Evolutionary conservation across 2,797 vertebrate genomes (phyloP).

Genomic region (Anableps anableps): DNA sequence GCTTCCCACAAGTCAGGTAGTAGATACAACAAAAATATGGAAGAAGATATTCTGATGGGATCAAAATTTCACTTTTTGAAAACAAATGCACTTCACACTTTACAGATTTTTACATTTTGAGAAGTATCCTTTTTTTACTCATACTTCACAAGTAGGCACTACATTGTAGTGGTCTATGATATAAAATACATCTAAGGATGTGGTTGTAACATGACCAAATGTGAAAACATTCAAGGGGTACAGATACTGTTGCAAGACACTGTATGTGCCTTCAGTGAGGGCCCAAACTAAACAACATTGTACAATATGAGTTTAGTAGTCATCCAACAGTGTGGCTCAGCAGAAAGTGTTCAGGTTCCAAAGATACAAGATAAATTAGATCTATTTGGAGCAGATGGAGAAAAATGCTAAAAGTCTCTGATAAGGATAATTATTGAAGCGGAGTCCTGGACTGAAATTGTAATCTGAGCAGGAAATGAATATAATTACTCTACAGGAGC

Average conservation of each 20-base stretch:
- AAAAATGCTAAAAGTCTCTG: slow-evolving; percentile 10
- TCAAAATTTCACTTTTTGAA: background rate
- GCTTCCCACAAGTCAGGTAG: background rate
- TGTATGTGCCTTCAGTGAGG: background rate
- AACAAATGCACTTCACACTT: background rate
- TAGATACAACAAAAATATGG: background rate
- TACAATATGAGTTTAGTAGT: background rate
- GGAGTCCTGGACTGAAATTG: slow-evolving; percentile 15
- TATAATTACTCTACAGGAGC: slow-evolving; percentile 21
- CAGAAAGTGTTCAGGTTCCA: background rate
- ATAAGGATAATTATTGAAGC: slow-evolving; percentile 45
- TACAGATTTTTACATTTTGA: background rate
- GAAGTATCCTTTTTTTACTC: background rate
- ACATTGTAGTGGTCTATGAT: background rate
- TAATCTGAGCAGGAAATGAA: slow-evolving; percentile 60
- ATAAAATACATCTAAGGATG: background rate
- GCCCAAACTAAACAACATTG: background rate
- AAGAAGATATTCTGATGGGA: background rate
- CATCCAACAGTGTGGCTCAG: background rate
- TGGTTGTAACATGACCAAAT: background rate
- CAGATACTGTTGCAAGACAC: background rate
- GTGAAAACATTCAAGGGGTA: background rate
- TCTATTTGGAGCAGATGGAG: slow-evolving; percentile 18
- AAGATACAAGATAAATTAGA: background rate
- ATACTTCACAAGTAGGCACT: background rate